Base-by-base conservation (phyloP, 2,113 vertebrate species). In the Lepidothrix coronata region DNA sequence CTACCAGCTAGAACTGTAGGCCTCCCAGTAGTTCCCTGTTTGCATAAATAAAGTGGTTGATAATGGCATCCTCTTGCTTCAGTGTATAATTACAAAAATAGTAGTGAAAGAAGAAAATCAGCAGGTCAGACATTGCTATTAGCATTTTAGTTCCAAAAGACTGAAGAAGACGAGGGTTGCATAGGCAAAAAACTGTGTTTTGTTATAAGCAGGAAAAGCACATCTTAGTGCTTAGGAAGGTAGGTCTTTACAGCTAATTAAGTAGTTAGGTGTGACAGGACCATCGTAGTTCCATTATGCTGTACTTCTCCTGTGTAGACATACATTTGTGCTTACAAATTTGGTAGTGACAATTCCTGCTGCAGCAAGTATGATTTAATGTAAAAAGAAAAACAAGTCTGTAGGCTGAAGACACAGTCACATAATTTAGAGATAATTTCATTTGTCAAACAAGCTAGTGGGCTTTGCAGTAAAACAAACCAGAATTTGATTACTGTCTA, bases 401-500 rank as follows among this genome's bases (percentile, higher is more conserved):
- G 44, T 77, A 63, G 48, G 48, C 65, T 81, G 48, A 90, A 67
- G 41, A 48, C 59, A 59, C 20, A 74, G 79, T 80, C 59, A 41
- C 21, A 67, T 93, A 91, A 84, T 76, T 91, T 75, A 75, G 41
- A 78, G 18, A 55, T 84, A 91, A 96, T 94, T 72, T 80, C 0
- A 1, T 96, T 92, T 96, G 72, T 65, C 82, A 71, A 80, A 44
- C 11, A 63, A 81, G 54, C 48, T 89, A 75, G 30, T 83, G 43
- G 85, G 51, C 72, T 85, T 93, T 95, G 62, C 75, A 88, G 78
- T 93, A 71, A 85, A 96, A 52, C 55, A 88, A 95, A 77, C 16
- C 65, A 74, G 35, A 84, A 96, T 95, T 93, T 71, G 59, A 94
- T 96, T 96, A 90, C 33, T 67, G 55, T 28, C 58, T 91, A 63